A percentile compares a stretch with the other conserved stretches of the same genome.
Conservation (phyloP, 2,113 vertebrate species). For the Rhegmatorhina hoffmannsi region DNA sequence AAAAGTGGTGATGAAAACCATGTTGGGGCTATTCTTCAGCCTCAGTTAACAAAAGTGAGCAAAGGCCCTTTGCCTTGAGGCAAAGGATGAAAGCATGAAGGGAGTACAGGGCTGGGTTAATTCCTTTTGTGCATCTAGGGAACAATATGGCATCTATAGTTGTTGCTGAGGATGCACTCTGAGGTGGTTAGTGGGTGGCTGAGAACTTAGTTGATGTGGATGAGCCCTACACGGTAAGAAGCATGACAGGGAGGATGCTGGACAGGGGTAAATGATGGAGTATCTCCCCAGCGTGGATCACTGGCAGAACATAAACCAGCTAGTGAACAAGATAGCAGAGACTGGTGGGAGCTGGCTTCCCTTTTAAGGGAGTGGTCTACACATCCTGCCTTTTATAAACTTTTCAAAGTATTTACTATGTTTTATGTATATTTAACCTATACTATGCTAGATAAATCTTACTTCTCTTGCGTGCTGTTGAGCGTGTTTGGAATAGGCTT, state of each 20-base stretch:
- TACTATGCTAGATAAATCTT: neutral
- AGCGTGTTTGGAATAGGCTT: neutral
- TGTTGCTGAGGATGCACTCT: neutral
- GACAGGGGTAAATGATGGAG: neutral
- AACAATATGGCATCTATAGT: rapidly evolving
- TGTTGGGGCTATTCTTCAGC: neutral
- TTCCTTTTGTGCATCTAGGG: neutral
- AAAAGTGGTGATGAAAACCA: neutral
- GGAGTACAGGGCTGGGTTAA: rapidly evolving
- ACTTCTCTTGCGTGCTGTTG: neutral
- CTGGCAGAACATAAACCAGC: neutral
- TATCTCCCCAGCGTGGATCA: rapidly evolving
- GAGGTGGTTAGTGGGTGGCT: neutral
- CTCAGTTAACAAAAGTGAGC: neutral
- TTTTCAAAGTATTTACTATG: neutral
- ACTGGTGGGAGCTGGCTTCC: neutral
- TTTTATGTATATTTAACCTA: neutral
- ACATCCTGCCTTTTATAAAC: neutral
- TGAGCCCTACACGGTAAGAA: neutral
- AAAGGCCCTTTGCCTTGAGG: neutral
- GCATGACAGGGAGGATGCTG: neutral
- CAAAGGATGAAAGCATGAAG: neutral
- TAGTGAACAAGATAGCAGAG: neutral
- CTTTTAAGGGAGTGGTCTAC: neutral
- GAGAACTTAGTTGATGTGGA: neutral